These are phyloP conservation scores for Lithosia quadra DNA, from an alignment of 2,888 invertebrate species.

Conservation along the genomic window DNA sequence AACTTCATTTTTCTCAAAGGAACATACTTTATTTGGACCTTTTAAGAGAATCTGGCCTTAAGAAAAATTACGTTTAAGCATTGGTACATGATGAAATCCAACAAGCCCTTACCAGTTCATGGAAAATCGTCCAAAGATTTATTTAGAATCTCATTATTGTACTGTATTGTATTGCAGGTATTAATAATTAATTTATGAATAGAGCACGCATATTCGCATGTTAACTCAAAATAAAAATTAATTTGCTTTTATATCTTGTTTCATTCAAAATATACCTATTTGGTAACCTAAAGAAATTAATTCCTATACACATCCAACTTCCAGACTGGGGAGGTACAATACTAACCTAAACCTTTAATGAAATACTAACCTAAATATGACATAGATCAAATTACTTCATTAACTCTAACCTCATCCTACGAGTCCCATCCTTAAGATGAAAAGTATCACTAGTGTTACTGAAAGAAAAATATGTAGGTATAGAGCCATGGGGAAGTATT, in stretches of 20 bases:
- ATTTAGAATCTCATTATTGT: constrained; percentile 63
- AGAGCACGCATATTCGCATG: constrained; percentile 67
- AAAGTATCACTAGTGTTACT: too few relatives aligned
- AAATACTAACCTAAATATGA: too few relatives aligned
- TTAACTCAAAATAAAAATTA: constrained; percentile 62
- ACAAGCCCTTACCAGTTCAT: constrained; percentile 82
- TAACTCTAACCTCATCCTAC: too few relatives aligned
- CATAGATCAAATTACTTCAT: too few relatives aligned
- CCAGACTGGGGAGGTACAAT: not conserved
- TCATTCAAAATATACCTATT: constrained; percentile 1
- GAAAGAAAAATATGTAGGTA: too few relatives aligned
- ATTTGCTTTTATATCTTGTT: constrained; percentile 60
- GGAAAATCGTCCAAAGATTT: constrained; percentile 80
- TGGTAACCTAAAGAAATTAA: not conserved
- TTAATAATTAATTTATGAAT: constrained; percentile 59
- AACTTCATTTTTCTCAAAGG: too few relatives aligned
- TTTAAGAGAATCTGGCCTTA: not conserved
- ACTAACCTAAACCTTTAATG: too few relatives aligned
- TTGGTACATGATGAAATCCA: constrained; percentile 34
- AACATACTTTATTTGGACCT: not conserved
- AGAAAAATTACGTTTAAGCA: constrained; percentile 31
- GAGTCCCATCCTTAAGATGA: too few relatives aligned
- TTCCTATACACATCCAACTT: not conserved
- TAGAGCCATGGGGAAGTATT: too few relatives aligned
- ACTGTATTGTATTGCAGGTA: constrained; percentile 60